These are phyloP conservation scores for Agapornis roseicollis DNA, from an alignment of 2,113 vertebrate genomes.

Conservation along the genomic window DNA sequence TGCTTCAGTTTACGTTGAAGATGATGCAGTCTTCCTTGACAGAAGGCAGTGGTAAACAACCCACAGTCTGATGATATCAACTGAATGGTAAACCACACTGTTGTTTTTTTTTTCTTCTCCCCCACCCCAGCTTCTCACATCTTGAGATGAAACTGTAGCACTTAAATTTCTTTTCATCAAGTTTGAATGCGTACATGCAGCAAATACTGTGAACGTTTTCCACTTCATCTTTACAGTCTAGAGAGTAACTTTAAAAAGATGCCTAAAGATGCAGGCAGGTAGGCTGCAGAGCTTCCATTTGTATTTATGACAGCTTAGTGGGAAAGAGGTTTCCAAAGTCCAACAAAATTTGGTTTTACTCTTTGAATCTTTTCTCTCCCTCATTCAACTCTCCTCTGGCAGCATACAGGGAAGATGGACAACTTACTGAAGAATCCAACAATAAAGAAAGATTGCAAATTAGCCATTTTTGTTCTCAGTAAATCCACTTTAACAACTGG, in stretches of 20 bases:
- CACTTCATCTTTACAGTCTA: background rate
- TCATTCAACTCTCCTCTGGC: background rate
- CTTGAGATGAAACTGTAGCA: background rate
- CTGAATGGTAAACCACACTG: background rate
- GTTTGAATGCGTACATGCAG: background rate
- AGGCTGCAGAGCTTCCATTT: background rate
- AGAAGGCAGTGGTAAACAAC: background rate
- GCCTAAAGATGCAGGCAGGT: background rate
- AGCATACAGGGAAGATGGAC: background rate
- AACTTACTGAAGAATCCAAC: background rate
- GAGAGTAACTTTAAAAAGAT: background rate
- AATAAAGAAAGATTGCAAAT: background rate
- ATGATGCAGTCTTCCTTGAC: background rate
- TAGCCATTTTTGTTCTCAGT: background rate
- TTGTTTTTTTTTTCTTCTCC: rapidly evolving
- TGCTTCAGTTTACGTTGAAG: background rate
- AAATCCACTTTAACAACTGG: background rate
- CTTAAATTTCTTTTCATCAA: background rate
- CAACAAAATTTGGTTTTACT: background rate
- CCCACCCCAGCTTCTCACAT: background rate
- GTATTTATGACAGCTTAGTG: background rate
- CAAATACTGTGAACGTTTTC: background rate
- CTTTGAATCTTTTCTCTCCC: background rate
- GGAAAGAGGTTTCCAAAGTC: background rate
- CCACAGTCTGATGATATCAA: background rate